A percentile compares a stretch with the other conserved stretches of the same genome.
Evolutionary conservation across 1,140 invertebrate species (phyloP).

Genomic region (Drosophila micromelanica): DNA sequence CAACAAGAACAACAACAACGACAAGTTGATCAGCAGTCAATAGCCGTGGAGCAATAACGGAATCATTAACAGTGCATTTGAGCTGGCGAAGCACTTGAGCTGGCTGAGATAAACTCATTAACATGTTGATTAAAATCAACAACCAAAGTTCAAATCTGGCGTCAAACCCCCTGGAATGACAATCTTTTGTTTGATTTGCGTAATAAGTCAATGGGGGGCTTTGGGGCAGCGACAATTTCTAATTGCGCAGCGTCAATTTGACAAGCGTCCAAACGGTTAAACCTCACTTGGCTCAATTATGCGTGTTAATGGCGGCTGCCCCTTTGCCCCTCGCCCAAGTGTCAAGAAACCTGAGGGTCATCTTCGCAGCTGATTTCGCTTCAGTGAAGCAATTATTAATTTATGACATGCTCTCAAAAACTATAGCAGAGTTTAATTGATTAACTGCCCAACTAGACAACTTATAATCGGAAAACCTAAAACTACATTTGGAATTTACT

Average conservation of each 20-base stretch:
- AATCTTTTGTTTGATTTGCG: constrained; percentile 73
- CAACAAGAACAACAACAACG: too few species aligned
- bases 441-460: constrained; percentile 1
- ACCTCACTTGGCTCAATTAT: constrained; percentile 62
- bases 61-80: constrained; percentile 40
- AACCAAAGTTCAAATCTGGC: constrained; percentile 47
- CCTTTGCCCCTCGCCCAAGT: constrained; percentile 8
- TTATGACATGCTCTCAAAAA: constrained; percentile 41
- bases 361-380: constrained; percentile 57
- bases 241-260: constrained; percentile 68
- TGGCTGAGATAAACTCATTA: constrained; percentile 61
- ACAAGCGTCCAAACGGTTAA: constrained; percentile 66
- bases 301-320: constrained; percentile 48
- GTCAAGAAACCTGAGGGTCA: constrained; percentile 43
- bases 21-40: constrained; percentile 34
- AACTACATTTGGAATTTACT: constrained; percentile 11
- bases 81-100: constrained; percentile 32
- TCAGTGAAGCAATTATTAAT: constrained; percentile 70
- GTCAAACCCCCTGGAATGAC: constrained; percentile 4
- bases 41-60: constrained; percentile 23
- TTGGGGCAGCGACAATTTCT: constrained; percentile 54
- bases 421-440: constrained; percentile 11
- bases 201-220: constrained; percentile 65
- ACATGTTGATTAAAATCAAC: constrained; percentile 58
- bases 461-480: background rate